These are phyloP conservation scores for Crocuta crocuta DNA, from an alignment of 2,113 vertebrate genomes.

Conservation along the genomic window DNA sequence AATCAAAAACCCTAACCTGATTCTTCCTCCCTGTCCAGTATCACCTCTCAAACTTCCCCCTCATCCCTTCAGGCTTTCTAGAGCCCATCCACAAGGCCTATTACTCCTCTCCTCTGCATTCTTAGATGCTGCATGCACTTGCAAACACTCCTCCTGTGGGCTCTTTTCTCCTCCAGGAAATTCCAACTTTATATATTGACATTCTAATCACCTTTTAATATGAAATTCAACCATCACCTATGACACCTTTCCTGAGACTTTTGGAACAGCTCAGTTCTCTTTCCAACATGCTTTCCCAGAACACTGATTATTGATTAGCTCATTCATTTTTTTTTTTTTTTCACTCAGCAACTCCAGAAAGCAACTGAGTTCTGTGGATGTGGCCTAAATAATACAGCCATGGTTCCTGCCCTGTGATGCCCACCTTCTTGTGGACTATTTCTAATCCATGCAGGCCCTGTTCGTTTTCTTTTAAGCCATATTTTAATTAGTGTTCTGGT, in stretches of 20 bases:
- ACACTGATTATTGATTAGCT: not conserved
- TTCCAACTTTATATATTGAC: not conserved
- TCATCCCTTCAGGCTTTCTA: not conserved
- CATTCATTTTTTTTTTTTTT: not conserved
- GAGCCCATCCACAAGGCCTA: not conserved
- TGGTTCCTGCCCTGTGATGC: not conserved
- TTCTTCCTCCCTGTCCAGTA: not conserved
- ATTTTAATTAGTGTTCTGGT: not conserved
- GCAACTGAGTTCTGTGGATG: not conserved
- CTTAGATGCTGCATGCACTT: not conserved
- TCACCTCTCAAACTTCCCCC: not conserved
- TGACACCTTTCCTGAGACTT: not conserved
- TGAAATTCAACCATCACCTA: not conserved
- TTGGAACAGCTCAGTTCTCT: not conserved
- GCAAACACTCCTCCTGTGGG: not conserved
- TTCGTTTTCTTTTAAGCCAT: not conserved
- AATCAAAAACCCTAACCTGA: not conserved
- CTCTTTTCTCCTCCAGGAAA: not conserved
- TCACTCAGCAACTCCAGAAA: not conserved
- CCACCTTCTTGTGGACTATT: not conserved
- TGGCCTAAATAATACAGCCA: not conserved
- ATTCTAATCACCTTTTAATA: not conserved
- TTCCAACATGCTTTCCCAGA: not conserved
- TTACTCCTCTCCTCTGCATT: not conserved
- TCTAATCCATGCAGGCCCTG: not conserved